Evolutionary conservation across 2,113 vertebrate genomes (phyloP).

Genomic region (Cochlearius cochlearius): DNA sequence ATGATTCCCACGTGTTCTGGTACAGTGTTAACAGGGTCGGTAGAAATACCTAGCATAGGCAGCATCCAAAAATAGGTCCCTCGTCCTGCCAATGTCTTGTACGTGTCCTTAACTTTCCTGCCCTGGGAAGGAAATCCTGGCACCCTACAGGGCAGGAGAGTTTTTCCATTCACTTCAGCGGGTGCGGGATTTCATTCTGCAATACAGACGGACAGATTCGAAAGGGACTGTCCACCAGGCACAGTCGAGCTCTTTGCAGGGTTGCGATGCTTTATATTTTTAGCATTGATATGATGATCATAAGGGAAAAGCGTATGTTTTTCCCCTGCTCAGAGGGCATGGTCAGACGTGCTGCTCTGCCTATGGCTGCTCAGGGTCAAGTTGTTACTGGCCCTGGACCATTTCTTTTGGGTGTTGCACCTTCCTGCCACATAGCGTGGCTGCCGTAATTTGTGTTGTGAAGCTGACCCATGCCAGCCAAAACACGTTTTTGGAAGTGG

Average conservation of each 20-base stretch:
- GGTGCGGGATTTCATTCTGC: slow-evolving; percentile 18
- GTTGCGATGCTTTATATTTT: neutral
- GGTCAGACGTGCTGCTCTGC: neutral
- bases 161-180: slow-evolving; percentile 32
- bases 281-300: neutral
- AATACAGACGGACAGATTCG: neutral
- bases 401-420: neutral
- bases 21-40: neutral
- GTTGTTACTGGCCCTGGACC: slow-evolving; percentile 35
- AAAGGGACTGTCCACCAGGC: neutral
- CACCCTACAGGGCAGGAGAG: neutral
- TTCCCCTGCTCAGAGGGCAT: neutral
- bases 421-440: neutral
- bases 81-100: neutral
- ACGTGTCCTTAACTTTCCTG: slow-evolving; percentile 34
- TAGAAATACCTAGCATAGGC: slow-evolving; percentile 10
- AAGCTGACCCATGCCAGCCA: neutral
- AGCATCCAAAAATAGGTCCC: slow-evolving; percentile 8
- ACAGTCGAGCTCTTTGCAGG: neutral
- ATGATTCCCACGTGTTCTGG: neutral
- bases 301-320: neutral
- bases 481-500: slow-evolving; percentile 9
- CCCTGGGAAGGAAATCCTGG: neutral
- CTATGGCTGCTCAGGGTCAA: neutral
- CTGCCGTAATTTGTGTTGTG: neutral